Conservation (phyloP, 1,140 invertebrate species). For the Orius insidiosus region DNA sequence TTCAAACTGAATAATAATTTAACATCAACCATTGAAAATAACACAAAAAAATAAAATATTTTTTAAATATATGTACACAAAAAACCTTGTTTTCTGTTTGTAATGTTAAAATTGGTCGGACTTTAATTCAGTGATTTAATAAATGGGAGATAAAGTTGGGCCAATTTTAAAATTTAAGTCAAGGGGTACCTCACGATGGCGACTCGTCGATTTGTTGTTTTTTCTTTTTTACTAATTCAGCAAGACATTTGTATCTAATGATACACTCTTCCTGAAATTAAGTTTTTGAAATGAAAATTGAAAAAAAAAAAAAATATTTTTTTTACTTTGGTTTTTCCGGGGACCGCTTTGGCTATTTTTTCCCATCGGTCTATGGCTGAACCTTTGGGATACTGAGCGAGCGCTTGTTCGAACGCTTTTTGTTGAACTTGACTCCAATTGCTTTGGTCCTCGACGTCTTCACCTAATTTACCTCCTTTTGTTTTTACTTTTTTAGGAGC, state of each 20-base stretch:
- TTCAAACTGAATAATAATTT: too few relatives aligned
- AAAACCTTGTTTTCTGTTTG: too few relatives aligned
- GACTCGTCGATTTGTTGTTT: constrained; percentile 20
- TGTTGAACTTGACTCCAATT: constrained; percentile 79
- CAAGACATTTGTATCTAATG: constrained; percentile 71
- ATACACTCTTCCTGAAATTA: constrained; percentile 94
- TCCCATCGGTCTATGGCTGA: constrained; percentile 72
- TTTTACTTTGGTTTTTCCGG: constrained; percentile 79
- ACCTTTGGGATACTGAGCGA: constrained; percentile 73
- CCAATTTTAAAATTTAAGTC: too few relatives aligned
- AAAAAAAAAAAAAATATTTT: too few relatives aligned
- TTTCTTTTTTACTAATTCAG: constrained; percentile 66
- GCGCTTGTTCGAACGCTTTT: constrained; percentile 67
- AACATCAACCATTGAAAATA: too few relatives aligned
- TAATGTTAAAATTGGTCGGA: too few relatives aligned
- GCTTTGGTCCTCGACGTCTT: constrained; percentile 24
- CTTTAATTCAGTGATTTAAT: too few relatives aligned
- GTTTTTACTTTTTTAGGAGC: constrained; percentile 39
- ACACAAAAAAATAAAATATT: too few relatives aligned
- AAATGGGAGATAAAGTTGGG: too few relatives aligned
- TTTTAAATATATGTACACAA: too few relatives aligned
- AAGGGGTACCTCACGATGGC: too few relatives aligned
- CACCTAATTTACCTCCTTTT: constrained; percentile 39
- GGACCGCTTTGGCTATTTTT: constrained; percentile 71
- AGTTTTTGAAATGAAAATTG: too few relatives aligned